A percentile compares a stretch with the other conserved stretches of the same genome.
Conservation (phyloP, 2,797 vertebrate species). For the Miichthys miiuy region DNA sequence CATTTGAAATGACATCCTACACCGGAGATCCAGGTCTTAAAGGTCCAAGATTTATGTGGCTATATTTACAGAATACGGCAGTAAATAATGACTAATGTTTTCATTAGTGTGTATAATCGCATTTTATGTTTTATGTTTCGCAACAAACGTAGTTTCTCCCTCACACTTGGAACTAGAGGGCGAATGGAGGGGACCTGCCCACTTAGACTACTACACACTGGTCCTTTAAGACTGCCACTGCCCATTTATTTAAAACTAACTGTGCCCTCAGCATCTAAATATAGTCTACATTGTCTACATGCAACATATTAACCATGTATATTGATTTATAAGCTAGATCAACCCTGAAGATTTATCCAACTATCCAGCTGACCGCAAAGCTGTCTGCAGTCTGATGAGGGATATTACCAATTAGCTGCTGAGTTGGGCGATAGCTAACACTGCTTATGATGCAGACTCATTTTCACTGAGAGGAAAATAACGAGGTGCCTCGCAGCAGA, state of each 20-base stretch:
- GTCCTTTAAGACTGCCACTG: background rate
- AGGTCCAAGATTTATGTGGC: too few relatives aligned
- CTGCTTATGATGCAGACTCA: constrained; percentile 31
- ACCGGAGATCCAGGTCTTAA: background rate
- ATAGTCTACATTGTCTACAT: background rate
- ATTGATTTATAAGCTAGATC: constrained; percentile 9
- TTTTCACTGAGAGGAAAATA: constrained; percentile 34
- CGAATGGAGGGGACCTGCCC: too few relatives aligned
- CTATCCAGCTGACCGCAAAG: constrained; percentile 3
- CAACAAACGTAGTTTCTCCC: too few relatives aligned
- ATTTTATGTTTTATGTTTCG: too few relatives aligned
- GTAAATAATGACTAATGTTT: too few relatives aligned
- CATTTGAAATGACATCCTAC: background rate
- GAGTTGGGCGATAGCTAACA: constrained; percentile 1
- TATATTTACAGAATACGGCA: too few relatives aligned
- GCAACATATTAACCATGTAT: background rate
- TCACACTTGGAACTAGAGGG: too few relatives aligned
- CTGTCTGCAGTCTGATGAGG: constrained; percentile 12
- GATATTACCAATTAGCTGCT: constrained; percentile 19
- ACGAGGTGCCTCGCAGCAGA: constrained; percentile 28
- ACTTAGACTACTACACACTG: too few relatives aligned
- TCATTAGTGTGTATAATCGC: too few relatives aligned
- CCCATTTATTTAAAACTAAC: background rate
- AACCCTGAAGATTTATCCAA: background rate
- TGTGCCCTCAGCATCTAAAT: background rate